Conservation (phyloP, 53 echinoderm and acorn worm genomes). For the Mesocentrotus franciscanus region DNA sequence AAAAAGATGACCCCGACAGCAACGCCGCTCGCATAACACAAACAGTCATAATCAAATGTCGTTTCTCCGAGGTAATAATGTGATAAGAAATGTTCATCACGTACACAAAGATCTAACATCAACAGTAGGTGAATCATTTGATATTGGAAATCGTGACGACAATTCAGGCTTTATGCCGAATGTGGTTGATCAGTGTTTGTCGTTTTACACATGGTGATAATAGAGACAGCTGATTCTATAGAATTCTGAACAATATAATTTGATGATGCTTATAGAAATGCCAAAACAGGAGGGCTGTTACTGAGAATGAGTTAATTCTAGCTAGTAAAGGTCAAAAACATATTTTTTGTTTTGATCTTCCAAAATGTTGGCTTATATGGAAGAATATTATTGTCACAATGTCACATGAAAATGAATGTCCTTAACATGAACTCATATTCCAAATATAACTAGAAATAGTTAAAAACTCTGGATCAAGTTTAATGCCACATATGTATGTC, state of each 20-base stretch:
- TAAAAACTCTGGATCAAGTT: no score
- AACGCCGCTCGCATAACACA: conserved; percentile 9
- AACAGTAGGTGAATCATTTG: not conserved
- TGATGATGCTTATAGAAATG: not conserved
- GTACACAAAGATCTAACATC: not conserved
- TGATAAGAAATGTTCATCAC: conserved; percentile 50
- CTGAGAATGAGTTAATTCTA: no score
- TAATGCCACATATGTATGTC: no score
- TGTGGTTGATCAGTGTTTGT: not conserved
- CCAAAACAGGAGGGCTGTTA: not conserved
- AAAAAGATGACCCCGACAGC: conserved; percentile 25
- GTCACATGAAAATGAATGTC: no score
- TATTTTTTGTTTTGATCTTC: no score
- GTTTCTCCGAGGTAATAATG: conserved; percentile 38
- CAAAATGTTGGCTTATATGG: no score
- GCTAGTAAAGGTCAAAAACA: no score
- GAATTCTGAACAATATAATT: not conserved
- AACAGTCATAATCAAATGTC: conserved; percentile 44
- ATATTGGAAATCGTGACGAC: conserved; percentile 18
- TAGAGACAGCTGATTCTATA: not conserved
- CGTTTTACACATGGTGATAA: not conserved
- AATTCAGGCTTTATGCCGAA: not conserved
- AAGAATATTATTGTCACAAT: no score
- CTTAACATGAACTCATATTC: no score
- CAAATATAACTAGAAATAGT: no score